Evolutionary conservation across 1,140 invertebrate species (phyloP), one percentile per base, ranked within the genome.

Genomic region (Papilio xuthus): DNA sequence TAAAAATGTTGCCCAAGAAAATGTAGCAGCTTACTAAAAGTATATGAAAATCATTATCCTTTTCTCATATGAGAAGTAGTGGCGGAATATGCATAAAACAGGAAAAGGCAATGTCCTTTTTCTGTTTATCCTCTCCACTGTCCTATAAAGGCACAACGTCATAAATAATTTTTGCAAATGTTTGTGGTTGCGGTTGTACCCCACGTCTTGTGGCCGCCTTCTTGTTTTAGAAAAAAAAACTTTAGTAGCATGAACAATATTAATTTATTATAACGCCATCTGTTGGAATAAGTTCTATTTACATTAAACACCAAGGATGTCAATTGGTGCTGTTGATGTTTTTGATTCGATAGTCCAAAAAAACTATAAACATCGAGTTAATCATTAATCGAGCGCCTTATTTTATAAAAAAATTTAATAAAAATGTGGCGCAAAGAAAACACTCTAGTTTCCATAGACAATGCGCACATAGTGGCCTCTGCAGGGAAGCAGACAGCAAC

Each of bases 381-480:
- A n/a, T n/a, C n/a, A n/a, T n/a, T n/a, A n/a, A n/a, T n/a, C n/a
- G n/a, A n/a, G 32, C 32, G 32, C 44, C 2, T 47, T 47, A 47
- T 13, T n/a, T n/a, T n/a, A 47, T 47, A 69, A 28, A 28, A 69
- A 69, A 69, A 28, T 41, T 47, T 18, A 53, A 20, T 53, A 53
- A 53, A 53, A n/a, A 53, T 53, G 50, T 53, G 50, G 18, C 6
- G 50, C 0, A 20, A 53, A 20, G 8, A 53, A 53, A n/a, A 8
- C 18, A 53, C 6, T 53, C 50, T 47, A 26, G 37, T 72, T 75
- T 18, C 80, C 80, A 81, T 80, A 81, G 77, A 69, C 47, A 50
- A 75, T n/a, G 32, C 26, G 9, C 63, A 67, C 53, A 69, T 26
- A 63, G 71, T 81, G 82, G 63, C 80, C 79, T 81, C 86, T 87